phyloP scores from a whole-genome alignment of 2,888 invertebrate species.

The Coleophora deauratella region DNA sequence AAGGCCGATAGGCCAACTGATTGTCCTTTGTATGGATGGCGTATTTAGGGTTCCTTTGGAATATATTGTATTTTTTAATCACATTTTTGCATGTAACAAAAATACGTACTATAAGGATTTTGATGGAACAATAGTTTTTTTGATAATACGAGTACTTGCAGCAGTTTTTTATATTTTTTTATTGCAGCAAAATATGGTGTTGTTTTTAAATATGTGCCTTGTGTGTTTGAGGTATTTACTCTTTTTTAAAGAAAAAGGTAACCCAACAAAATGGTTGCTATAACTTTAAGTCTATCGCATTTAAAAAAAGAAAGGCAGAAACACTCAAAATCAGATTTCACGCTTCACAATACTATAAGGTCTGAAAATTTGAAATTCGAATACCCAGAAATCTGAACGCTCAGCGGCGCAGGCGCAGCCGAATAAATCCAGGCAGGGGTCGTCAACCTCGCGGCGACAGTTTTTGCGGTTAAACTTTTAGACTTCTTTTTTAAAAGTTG shows the following conservation, averaged over 20 bases:
- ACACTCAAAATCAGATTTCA: constrained; percentile 27
- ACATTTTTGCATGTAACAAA: no score
- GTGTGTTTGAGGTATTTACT: no score
- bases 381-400: constrained; percentile 46
- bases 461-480: constrained; percentile 61
- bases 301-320: no score
- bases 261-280: neutral
- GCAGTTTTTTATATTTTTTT: no score
- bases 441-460: constrained; percentile 56
- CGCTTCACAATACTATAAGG: constrained; percentile 47
- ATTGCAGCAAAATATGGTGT: no score
- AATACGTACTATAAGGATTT: no score
- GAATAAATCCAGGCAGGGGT: constrained; percentile 54
- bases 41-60: constrained; percentile 3
- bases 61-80: neutral
- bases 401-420: constrained; percentile 28
- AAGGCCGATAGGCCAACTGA: constrained; percentile 24
- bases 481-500: constrained; percentile 48
- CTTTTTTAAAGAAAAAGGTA: neutral
- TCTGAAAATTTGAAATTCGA: constrained; percentile 71
- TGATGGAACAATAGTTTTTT: no score
- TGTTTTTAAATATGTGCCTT: no score
- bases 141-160: no score
- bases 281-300: neutral
- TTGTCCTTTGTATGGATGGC: constrained; percentile 19